Evolutionary conservation across 23 tunicate genomes (phyloP), one percentile per base, ranked within the genome.

Genomic region (Oikopleura dioica): DNA sequence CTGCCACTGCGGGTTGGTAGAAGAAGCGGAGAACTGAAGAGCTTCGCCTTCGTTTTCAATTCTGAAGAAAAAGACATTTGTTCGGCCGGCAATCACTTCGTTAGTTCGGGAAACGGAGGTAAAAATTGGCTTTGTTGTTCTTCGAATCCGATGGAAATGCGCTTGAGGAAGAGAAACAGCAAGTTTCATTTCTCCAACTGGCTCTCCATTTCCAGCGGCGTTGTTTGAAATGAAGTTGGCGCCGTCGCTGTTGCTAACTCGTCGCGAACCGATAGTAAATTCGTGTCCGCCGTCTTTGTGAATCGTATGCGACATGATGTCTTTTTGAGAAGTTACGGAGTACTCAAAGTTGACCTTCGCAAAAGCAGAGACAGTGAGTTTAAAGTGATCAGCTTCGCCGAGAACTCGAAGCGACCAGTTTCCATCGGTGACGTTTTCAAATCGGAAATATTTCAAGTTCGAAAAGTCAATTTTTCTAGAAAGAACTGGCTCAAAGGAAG

Each of bases 231-330:
- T 63, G 33, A 21, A 63, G 5, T 63, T 63, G 16, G 72, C 16
- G 30, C 72, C 72, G 32, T 23, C 29, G 2, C 26, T 63, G 2
- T 12, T 16, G 32, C 26, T 23, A 28, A 16, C 4, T 23, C 5
- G 29, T 4, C 26, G 30, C 5, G 4, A 2, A 2, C 32, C 72
- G 33, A 63, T 28, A 2, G 33, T 28, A 12, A 63, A 31, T 2
- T 23, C 2, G 72, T 63, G 72, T 24, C 72, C 72, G 72, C 2
- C 26, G 72, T 63, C 72, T 12, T 63, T 63, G 72, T 63, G 72
- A 28, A 63, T 12, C 16, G 30, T 63, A 63, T 63, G 72, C 2
- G 72, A 44, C 9, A 44, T 44, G 21, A 44, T 9, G 55, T 44
- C 21, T 44, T 44, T 44, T 44, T 9, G 55, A 44, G 21, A 44